These are phyloP conservation scores for Chelonia mydas DNA, from an alignment of 2,797 vertebrate species.

Conservation along the genomic window DNA sequence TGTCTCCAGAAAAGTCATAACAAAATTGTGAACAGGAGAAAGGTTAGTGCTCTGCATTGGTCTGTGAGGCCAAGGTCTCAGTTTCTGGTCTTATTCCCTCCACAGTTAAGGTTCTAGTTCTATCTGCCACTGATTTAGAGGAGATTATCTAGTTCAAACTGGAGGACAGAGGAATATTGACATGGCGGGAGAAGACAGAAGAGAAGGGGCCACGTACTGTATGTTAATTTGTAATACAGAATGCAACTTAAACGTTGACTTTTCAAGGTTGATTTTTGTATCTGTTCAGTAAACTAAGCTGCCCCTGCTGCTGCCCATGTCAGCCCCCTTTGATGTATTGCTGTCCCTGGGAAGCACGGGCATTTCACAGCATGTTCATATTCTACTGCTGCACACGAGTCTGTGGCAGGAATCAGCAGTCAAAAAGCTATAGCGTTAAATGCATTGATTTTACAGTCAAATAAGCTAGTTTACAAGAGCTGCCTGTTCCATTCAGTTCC, in stretches of 20 bases:
- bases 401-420: neutral
- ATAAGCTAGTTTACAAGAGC: neutral
- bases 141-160: neutral
- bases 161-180: conserved; percentile 33
- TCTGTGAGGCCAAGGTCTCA: neutral
- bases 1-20: neutral
- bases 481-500: neutral
- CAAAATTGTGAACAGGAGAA: neutral
- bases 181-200: conserved; percentile 53
- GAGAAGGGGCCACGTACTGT: conserved; percentile 25
- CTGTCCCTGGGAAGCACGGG: fast-evolving
- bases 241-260: neutral
- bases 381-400: neutral
- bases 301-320: neutral
- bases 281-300: neutral
- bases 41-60: neutral
- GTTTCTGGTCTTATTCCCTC: neutral
- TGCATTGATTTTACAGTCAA: neutral
- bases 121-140: conserved; percentile 3
- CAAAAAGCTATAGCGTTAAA: neutral
- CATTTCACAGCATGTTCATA: neutral
- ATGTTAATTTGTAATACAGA: neutral
- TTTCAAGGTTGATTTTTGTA: neutral
- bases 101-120: conserved; percentile 1
- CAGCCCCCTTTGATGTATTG: neutral